phyloP scores from a whole-genome alignment of 23 tunicate species.

The Halocynthia aurantium region DNA sequence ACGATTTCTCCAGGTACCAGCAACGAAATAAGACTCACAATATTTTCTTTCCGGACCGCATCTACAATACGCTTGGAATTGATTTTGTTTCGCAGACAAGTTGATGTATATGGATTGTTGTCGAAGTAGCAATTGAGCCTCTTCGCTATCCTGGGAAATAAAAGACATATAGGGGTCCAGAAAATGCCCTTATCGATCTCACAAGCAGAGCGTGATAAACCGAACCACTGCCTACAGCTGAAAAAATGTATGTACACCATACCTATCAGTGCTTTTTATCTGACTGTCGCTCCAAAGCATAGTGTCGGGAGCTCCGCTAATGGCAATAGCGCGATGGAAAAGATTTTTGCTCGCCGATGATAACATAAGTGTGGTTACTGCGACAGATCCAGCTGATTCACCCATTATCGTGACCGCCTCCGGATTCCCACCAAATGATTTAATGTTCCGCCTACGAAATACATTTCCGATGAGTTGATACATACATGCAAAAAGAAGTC shows the following conservation, averaged over 20 bases:
- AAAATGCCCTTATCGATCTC: no score
- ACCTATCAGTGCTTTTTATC: constrained; percentile 25
- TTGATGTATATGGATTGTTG: constrained; percentile 27
- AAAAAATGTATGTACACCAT: constrained; percentile 1
- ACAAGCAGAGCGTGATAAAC: no score
- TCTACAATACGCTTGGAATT: constrained; percentile 39
- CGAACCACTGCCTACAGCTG: background rate
- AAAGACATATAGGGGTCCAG: background rate
- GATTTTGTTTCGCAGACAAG: constrained; percentile 61
- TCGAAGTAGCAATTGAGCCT: constrained; percentile 35
- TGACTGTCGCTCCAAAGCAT: constrained; percentile 26
- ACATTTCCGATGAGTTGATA: background rate
- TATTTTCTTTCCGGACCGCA: constrained; percentile 15
- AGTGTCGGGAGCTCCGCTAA: constrained; percentile 59
- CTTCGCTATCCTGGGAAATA: constrained; percentile 42
- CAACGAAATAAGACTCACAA: constrained; percentile 23
- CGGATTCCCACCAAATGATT: constrained; percentile 77
- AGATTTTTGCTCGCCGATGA: constrained; percentile 59
- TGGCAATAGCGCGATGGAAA: constrained; percentile 62
- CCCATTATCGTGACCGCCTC: constrained; percentile 67
- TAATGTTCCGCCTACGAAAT: constrained; percentile 49
- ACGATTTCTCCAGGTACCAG: background rate
- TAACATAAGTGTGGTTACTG: constrained; percentile 51
- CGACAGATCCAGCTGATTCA: constrained; percentile 74
- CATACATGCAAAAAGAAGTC: background rate